Evolutionary conservation across 2,888 invertebrate species (phyloP), one percentile per base, ranked within the genome.

Genomic region (Sarcophaga rosellei): DNA sequence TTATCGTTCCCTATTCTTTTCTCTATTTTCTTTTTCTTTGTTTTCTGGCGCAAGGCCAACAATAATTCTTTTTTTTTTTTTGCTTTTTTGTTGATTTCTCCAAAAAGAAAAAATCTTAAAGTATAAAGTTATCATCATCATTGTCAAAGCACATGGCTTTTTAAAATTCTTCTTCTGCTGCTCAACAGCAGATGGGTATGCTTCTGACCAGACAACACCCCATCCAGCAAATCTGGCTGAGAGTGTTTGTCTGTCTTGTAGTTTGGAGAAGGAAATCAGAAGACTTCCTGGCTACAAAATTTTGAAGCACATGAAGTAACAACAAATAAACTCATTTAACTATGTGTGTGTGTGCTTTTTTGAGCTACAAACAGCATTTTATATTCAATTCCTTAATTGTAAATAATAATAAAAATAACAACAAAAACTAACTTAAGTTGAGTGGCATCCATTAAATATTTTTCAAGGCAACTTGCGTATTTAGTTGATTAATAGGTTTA

Each of bases 21-120:
- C 8, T 62, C 8, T 62, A 25, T 35, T 35, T 35, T 10, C 35
- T 35, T 35, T 35, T 35, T 35, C n/a, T n/a, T n/a, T 35, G 23
- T 45, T n/a, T 45, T 44, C 57, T 86, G 86, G 86, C 86, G 78
- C 59, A 77, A 73, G 80, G 84, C 86, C 83, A 86, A 81, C 59
- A 45, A 53, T 82, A 17, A 25, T 20, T 81, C 62, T 35, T 75
- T 75, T 35, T 68, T 15, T 5, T 25, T 74, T 61, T 73, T 73
- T 68, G 20, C 8, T 68, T 15, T 69, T 8, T 57, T 8, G n/a
- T 35, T 35, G 8, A 10, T 35, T 35, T 35, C 35, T 35, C 35
- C 35, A 35, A 35, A 35, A 35, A 35, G 35, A 35, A 35, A 17
- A 15, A 23, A 65, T 77, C 15, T 47, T 77, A 12, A 73, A 44